Evolutionary conservation across 2,797 vertebrate genomes (phyloP).

Genomic region (Gambusia yucatana): DNA sequence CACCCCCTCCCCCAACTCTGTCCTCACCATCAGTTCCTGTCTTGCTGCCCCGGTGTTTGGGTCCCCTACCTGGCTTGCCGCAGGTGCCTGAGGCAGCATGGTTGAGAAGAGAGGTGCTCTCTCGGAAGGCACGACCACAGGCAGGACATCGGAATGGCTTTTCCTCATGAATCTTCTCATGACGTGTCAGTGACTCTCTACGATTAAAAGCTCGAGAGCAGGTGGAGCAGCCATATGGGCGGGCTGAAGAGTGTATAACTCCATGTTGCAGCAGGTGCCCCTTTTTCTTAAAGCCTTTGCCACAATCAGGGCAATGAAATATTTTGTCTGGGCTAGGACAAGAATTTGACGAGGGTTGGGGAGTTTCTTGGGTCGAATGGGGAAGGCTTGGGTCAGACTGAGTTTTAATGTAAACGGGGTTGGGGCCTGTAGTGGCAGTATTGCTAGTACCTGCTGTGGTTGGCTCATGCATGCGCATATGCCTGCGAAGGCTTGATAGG

Average conservation of each 20-base stretch:
- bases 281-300: conserved; percentile 94
- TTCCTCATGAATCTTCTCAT: conserved; percentile 94
- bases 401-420: conserved; percentile 81
- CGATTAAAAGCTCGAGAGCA: conserved; percentile 95
- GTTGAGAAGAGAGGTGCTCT: conserved; percentile 87
- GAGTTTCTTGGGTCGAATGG: conserved; percentile 84
- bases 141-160: conserved; percentile 91
- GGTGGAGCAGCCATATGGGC: conserved; percentile 91
- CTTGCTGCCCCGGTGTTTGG: conserved; percentile 81
- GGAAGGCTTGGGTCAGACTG: conserved; percentile 83
- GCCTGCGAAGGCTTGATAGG: conserved; percentile 93
- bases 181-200: conserved; percentile 93
- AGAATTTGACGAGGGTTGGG: conserved; percentile 69
- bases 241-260: conserved; percentile 90
- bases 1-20: conserved; percentile 80
- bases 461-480: conserved; percentile 93
- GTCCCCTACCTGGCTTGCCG: conserved; percentile 86
- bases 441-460: conserved; percentile 84
- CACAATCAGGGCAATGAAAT: conserved; percentile 92
- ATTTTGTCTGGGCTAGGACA: conserved; percentile 87
- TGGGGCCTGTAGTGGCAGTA: conserved; percentile 76
- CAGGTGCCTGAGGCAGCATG: conserved; percentile 88
- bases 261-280: conserved; percentile 95
- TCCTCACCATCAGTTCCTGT: conserved; percentile 81
- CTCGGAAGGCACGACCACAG: conserved; percentile 89